Evolutionary conservation across 30 jellyfish, hydroid and myxozoan species (phyloP).

Genomic region (Pelagia noctiluca): DNA sequence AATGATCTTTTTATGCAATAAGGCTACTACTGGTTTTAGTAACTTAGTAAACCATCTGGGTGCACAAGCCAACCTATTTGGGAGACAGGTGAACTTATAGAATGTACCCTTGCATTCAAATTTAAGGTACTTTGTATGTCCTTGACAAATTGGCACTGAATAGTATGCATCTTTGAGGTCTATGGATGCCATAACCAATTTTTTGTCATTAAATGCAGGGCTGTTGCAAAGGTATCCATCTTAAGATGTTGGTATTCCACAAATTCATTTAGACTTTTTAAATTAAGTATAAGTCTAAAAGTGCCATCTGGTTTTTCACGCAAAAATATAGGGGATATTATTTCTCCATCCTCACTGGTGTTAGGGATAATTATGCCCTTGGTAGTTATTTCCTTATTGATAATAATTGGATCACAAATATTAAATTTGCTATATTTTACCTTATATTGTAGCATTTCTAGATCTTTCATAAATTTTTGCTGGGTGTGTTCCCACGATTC

Average conservation of each 20-base stretch:
- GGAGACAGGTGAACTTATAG: not conserved
- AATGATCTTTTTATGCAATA: slow-evolving; percentile 4
- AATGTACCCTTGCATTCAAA: not conserved
- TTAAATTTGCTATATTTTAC: slow-evolving; percentile 5
- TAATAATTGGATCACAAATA: not conserved
- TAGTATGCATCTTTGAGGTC: too few species aligned
- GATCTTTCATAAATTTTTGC: not conserved
- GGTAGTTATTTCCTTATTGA: not conserved
- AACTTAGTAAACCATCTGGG: slow-evolving; percentile 13
- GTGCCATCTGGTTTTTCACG: not conserved
- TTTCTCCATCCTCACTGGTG: too few species aligned
- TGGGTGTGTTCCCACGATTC: not conserved
- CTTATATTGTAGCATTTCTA: not conserved
- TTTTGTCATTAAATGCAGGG: too few species aligned
- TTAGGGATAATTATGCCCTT: not conserved
- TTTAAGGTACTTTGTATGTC: not conserved
- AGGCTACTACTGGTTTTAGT: slow-evolving; percentile 7
- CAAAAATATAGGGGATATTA: not conserved
- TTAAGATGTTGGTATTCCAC: not conserved
- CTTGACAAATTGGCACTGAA: too few species aligned
- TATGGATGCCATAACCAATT: too few species aligned
- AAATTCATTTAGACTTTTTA: not conserved
- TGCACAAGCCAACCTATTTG: not conserved
- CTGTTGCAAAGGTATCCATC: too few species aligned
- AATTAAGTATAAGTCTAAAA: not conserved